Evolutionary conservation across 2,797 vertebrate genomes (phyloP).

Genomic region (Gastrophryne carolinensis): DNA sequence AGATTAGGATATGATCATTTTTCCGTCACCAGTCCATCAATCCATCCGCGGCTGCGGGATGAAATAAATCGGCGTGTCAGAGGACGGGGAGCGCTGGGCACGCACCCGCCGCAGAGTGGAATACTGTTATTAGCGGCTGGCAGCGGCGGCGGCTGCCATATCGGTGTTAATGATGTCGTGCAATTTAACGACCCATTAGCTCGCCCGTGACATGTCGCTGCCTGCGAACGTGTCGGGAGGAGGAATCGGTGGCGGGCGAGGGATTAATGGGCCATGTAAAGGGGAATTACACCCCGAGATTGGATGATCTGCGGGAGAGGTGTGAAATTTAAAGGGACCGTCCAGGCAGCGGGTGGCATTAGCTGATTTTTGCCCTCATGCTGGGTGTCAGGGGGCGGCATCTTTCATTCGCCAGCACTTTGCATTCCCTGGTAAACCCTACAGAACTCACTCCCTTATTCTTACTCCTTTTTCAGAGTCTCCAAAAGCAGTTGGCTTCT

Average conservation of each 20-base stretch:
- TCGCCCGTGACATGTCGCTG: constrained; percentile 9
- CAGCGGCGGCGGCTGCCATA: background rate
- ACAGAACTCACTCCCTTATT: too few relatives aligned
- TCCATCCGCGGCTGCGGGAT: background rate
- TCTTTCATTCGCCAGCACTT: too few relatives aligned
- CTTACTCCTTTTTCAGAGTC: too few relatives aligned
- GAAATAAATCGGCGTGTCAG: constrained; percentile 17
- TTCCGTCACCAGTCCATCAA: constrained; percentile 1
- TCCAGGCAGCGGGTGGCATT: too few relatives aligned
- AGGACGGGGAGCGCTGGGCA: background rate
- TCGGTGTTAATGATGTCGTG: constrained; percentile 6
- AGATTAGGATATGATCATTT: too few relatives aligned
- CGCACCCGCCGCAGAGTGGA: background rate
- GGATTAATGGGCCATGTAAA: constrained; percentile 12
- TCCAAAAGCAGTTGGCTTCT: too few relatives aligned
- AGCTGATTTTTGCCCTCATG: too few relatives aligned
- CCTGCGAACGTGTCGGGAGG: too few relatives aligned
- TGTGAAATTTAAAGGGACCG: too few relatives aligned
- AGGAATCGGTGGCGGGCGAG: background rate
- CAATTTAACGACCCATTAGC: constrained; percentile 22
- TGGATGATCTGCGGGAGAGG: too few relatives aligned
- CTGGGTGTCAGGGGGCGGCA: too few relatives aligned
- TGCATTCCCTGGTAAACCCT: too few relatives aligned
- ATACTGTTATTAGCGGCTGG: constrained; percentile 30
- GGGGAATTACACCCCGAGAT: background rate